phyloP scores from a whole-genome alignment of 2,113 vertebrate genomes.

The Dicrurus megarhynchus region DNA sequence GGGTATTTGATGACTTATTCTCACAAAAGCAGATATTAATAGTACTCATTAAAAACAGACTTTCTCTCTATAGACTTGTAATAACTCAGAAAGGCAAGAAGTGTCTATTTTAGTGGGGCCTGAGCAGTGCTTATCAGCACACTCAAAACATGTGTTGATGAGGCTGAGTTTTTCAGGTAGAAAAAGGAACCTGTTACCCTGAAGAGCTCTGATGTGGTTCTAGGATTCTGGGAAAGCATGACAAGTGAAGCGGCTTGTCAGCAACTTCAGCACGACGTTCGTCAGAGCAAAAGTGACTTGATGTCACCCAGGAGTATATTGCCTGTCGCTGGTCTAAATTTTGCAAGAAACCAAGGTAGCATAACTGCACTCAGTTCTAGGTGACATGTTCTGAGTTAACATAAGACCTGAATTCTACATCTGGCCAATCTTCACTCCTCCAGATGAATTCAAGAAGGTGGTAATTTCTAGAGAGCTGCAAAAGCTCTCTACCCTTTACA shows the following conservation, averaged over 20 bases:
- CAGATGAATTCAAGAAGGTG: background rate
- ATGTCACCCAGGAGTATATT: background rate
- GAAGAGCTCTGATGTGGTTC: background rate
- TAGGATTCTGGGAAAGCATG: background rate
- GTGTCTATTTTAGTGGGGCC: background rate
- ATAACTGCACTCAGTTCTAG: background rate
- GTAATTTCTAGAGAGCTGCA: background rate
- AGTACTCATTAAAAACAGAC: conserved; percentile 1
- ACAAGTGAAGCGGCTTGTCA: background rate
- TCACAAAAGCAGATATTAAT: conserved; percentile 39
- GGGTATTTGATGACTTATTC: conserved; percentile 17
- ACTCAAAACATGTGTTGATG: background rate
- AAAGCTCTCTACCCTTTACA: background rate
- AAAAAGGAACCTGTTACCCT: background rate
- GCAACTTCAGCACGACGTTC: rapidly evolving
- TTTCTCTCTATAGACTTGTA: background rate
- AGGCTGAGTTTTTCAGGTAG: background rate
- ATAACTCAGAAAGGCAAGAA: background rate
- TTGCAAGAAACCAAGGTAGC: background rate
- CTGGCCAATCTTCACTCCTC: background rate
- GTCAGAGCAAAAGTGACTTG: background rate
- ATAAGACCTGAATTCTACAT: background rate
- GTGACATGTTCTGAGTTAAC: background rate
- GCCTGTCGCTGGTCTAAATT: rapidly evolving
- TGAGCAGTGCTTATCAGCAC: background rate